phyloP scores from a whole-genome alignment of 2,113 vertebrate genomes.

The Pavo muticus region DNA sequence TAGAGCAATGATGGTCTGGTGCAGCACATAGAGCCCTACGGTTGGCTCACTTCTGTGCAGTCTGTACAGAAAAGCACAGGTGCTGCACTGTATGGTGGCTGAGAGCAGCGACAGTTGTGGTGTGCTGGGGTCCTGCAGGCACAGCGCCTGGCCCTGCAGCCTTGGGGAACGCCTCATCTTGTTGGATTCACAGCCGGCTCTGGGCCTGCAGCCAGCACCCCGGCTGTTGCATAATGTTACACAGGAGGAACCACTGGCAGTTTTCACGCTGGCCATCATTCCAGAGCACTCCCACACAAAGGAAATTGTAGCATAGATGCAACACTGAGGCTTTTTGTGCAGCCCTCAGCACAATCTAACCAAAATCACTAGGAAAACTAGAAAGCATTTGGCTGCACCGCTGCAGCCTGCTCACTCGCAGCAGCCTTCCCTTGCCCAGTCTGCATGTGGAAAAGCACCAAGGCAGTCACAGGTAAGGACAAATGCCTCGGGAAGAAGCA shows the following conservation, averaged over 20 bases:
- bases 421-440: background rate
- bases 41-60: accelerated
- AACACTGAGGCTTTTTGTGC: slow-evolving; percentile 50
- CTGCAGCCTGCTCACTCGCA: background rate
- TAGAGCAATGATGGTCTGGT: background rate
- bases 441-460: background rate
- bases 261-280: slow-evolving; percentile 62
- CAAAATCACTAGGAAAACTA: background rate
- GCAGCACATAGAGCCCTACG: background rate
- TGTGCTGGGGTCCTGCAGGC: background rate
- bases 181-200: background rate
- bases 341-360: slow-evolving; percentile 32
- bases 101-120: too few relatives aligned
- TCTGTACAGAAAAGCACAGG: accelerated
- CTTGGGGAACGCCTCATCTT: background rate
- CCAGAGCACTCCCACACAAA: slow-evolving; percentile 66
- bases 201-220: slow-evolving; percentile 35
- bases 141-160: background rate
- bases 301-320: slow-evolving; percentile 47
- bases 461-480: slow-evolving; percentile 46
- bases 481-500: background rate
- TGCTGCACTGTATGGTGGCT: too few relatives aligned
- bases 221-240: slow-evolving; percentile 63
- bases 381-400: slow-evolving; percentile 4
- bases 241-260: slow-evolving; percentile 54